phyloP scores from a whole-genome alignment of 2,113 vertebrate genomes.

The Desmodus rotundus region DNA sequence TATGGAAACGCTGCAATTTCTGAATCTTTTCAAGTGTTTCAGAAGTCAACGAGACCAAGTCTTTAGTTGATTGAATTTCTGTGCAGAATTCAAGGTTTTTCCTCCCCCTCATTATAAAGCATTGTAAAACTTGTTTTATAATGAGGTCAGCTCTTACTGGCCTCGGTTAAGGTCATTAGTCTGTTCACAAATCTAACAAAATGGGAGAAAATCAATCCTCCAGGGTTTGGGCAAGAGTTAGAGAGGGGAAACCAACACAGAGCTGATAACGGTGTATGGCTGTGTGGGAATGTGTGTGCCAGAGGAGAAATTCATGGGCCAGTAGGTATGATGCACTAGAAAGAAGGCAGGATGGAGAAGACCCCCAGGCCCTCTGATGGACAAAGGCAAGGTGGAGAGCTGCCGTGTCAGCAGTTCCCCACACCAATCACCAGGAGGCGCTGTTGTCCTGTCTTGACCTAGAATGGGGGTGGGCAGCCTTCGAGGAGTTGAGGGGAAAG shows the following conservation, averaged over 20 bases:
- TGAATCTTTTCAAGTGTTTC: neutral
- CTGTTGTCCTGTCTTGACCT: neutral
- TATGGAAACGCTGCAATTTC: neutral
- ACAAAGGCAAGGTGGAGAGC: fast-evolving
- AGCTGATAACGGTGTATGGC: neutral
- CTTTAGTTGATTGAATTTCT: neutral
- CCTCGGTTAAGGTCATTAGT: neutral
- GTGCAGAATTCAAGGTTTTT: neutral
- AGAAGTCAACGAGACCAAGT: neutral
- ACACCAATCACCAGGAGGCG: neutral
- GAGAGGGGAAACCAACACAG: neutral
- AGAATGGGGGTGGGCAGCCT: neutral
- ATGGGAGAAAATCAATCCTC: neutral
- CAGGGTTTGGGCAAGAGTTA: neutral
- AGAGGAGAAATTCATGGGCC: neutral
- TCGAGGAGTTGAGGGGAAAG: neutral
- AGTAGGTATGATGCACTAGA: neutral
- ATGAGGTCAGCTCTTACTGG: neutral
- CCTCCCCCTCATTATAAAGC: neutral
- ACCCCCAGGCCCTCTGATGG: neutral
- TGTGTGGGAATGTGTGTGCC: fast-evolving
- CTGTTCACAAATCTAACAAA: neutral
- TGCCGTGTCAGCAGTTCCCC: neutral
- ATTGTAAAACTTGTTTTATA: neutral
- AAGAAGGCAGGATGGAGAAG: neutral